Evolutionary conservation across 1,140 invertebrate species (phyloP).

Genomic region (Drosophila nasuta): DNA sequence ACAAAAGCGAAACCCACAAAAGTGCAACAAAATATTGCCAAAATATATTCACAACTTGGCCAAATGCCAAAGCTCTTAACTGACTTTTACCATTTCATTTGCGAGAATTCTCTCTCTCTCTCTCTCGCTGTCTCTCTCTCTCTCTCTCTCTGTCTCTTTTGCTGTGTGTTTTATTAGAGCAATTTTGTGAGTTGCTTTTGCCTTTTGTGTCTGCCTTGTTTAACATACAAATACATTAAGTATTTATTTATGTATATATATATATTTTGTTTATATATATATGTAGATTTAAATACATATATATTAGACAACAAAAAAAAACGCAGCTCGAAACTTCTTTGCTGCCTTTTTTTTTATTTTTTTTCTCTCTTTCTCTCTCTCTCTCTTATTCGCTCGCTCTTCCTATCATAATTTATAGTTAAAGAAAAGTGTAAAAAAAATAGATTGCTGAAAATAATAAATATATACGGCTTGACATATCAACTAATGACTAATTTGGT

Average conservation of each 20-base stretch:
- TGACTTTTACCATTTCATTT: conserved; percentile 10
- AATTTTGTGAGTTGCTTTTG: conserved; percentile 13
- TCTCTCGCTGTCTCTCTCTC: not conserved
- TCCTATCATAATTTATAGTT: conserved; percentile 56
- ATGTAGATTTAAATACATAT: conserved; percentile 5
- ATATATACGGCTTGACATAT: conserved; percentile 69
- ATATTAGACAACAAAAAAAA: conserved; percentile 26
- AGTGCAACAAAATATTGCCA: conserved; percentile 1
- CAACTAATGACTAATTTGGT: conserved; percentile 83
- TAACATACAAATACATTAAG: conserved; percentile 45
- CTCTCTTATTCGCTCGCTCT: conserved; percentile 2
- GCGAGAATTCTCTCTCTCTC: not conserved
- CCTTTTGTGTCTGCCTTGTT: conserved; percentile 1
- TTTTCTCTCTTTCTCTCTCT: conserved; percentile 16
- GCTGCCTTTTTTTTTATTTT: not conserved
- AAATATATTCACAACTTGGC: not conserved
- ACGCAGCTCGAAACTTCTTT: not conserved
- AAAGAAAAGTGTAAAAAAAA: conserved; percentile 32
- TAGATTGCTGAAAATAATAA: conserved; percentile 29
- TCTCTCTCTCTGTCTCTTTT: not conserved
- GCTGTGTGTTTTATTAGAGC: not conserved
- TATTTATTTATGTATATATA: conserved; percentile 18
- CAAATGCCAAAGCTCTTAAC: conserved; percentile 9
- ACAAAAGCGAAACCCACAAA: conserved; percentile 7
- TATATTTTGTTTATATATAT: conserved; percentile 10